Evolutionary conservation across 2,113 vertebrate species (phyloP).

Genomic region (Mesoclemmys tuberculata): DNA sequence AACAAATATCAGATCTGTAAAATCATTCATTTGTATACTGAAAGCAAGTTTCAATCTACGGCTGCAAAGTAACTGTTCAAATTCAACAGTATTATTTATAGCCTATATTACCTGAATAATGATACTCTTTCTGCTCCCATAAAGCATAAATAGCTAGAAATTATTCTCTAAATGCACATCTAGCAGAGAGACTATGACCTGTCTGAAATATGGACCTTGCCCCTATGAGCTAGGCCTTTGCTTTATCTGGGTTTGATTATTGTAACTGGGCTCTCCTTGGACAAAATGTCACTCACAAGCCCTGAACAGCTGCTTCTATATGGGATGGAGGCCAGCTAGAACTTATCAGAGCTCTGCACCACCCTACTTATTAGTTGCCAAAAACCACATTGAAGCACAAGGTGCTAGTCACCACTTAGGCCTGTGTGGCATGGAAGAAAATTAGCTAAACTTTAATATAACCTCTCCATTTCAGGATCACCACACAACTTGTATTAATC

Average conservation of each 20-base stretch:
- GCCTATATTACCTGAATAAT: neutral
- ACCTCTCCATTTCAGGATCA: neutral
- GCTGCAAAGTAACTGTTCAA: neutral
- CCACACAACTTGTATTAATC: fast-evolving
- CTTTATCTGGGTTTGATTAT: fast-evolving
- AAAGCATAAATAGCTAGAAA: neutral
- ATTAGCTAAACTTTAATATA: neutral
- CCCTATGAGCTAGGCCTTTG: neutral
- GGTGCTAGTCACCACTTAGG: neutral
- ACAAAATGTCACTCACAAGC: neutral
- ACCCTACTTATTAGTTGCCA: neutral
- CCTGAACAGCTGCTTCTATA: neutral
- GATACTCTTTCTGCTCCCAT: neutral
- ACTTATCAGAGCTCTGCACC: neutral
- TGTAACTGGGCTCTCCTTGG: neutral
- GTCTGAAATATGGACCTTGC: fast-evolving
- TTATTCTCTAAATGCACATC: neutral
- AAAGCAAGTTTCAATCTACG: neutral
- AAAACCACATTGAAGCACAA: neutral
- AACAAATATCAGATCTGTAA: neutral
- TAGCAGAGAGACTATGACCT: neutral
- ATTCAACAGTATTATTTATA: fast-evolving
- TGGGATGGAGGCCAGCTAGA: neutral
- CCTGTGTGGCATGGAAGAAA: neutral
- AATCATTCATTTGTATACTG: neutral